Evolutionary conservation across 1,140 invertebrate genomes (phyloP).

Genomic region (Drosophila repletoides): DNA sequence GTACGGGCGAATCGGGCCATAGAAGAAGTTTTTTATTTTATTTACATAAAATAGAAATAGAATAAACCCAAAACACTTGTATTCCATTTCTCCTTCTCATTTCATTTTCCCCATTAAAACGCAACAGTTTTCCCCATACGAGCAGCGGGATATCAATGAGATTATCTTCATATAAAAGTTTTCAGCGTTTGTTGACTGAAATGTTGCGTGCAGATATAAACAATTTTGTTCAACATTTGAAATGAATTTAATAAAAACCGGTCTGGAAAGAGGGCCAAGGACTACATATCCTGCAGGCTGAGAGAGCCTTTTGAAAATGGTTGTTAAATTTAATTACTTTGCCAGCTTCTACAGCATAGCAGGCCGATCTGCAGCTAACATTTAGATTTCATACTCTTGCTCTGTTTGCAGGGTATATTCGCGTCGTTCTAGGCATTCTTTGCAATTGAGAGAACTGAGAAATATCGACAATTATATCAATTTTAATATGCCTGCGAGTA

Average conservation of each 20-base stretch:
- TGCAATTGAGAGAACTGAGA: no score
- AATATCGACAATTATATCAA: no score
- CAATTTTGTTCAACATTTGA: no score
- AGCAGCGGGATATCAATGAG: conserved; percentile 1
- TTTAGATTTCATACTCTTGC: no score
- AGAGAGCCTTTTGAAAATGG: no score
- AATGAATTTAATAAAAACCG: neutral
- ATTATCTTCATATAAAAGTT: neutral
- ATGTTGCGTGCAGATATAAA: neutral
- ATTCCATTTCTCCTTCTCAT: conserved; percentile 27
- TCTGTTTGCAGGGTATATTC: no score
- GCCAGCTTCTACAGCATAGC: no score
- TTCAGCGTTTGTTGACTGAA: neutral
- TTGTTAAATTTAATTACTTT: no score
- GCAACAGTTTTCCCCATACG: neutral
- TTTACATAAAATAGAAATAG: conserved; percentile 39
- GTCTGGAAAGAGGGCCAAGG: no score
- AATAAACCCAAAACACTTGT: conserved; percentile 19
- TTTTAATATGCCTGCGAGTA: neutral
- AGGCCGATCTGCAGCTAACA: no score
- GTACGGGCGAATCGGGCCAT: conserved; percentile 18
- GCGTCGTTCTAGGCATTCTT: no score
- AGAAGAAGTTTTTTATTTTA: conserved; percentile 23
- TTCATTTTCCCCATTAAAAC: conserved; percentile 9
- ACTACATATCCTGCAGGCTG: no score